These are phyloP conservation scores for Venusia cambrica DNA, from an alignment of 2,888 invertebrate species.

Conservation along the genomic window DNA sequence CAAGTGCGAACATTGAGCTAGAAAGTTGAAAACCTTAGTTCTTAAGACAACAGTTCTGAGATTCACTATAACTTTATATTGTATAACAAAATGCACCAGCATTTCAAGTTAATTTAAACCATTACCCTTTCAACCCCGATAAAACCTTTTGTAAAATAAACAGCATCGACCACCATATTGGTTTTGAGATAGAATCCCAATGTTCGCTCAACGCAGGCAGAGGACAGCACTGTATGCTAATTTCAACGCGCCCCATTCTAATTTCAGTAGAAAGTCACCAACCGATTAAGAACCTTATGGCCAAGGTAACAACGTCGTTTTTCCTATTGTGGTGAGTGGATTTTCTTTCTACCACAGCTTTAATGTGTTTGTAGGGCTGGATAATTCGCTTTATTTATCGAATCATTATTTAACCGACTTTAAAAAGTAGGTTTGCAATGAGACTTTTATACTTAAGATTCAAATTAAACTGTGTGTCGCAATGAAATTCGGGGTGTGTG, in stretches of 20 bases:
- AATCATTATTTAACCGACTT: conserved; percentile 12
- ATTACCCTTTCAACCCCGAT: background rate
- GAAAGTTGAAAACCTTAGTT: no score
- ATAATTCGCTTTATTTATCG: conserved; percentile 14
- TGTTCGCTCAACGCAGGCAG: conserved; percentile 41
- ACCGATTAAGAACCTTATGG: conserved; percentile 21
- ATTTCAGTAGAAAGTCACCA: conserved; percentile 32
- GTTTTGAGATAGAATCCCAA: conserved; percentile 50
- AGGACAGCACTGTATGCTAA: conserved; percentile 52
- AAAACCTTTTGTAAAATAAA: conserved; percentile 14
- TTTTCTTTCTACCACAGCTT: conserved; percentile 26
- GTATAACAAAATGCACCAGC: no score
- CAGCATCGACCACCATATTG: conserved; percentile 42
- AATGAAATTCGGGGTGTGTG: no score
- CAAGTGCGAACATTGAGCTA: no score
- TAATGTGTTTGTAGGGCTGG: conserved; percentile 27
- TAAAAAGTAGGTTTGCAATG: no score
- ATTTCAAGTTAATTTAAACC: no score
- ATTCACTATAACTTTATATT: no score
- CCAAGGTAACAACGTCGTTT: conserved; percentile 14
- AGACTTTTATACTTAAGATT: no score
- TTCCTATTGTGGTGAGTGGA: conserved; percentile 13
- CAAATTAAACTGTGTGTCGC: no score
- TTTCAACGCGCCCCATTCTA: conserved; percentile 43
- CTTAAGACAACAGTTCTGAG: no score